Evolutionary conservation across 1,140 invertebrate genomes (phyloP), one percentile per base, ranked within the genome.

Genomic region (Drosophila arizonae): DNA sequence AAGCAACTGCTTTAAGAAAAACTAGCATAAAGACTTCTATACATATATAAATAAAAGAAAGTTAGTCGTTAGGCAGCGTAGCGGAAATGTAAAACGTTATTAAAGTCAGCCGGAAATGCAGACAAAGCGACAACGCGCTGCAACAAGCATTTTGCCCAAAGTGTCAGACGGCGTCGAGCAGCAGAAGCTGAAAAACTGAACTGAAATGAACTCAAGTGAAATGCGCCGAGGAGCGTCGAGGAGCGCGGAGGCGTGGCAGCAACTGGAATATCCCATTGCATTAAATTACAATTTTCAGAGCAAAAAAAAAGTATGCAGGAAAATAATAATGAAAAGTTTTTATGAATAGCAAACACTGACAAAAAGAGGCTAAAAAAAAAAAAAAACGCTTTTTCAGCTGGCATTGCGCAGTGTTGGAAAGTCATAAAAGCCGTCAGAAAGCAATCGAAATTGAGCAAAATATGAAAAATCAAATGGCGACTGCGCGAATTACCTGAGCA

Each of bases 31-130:
- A 52, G 77, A 74, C 62, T 67, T 6, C 5, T 8, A 15, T 17
- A n/a, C 13, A 50, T 13, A 57, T 46, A 9, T 24, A 28, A 28
- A 4, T 30, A 17, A 17, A 17, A 17, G 10, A 41, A 36, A 52
- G 68, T 43, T 17, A 58, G 39, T 54, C 56, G 21, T 52, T 54
- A 61, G 60, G 33, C 46, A 17, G 39, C 10, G n/a, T 3, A 57
- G 26, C 41, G 57, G 57, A 60, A 76, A 68, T 73, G 81, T 72
- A 75, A 87, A 86, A 82, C 76, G 78, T 78, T 87, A 87, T 86
- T 86, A 87, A 86, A 87, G 82, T 76, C 67, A 77, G 0, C 62
- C 79, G 82, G 81, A 86, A 86, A 86, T 87, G 82, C 81, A 87
- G 81, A 86, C 82, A 86, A 86, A 87, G 76, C 68, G 76, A 71